Conservation (phyloP, 2,888 invertebrate genomes). For the Tridacna gigas region DNA sequence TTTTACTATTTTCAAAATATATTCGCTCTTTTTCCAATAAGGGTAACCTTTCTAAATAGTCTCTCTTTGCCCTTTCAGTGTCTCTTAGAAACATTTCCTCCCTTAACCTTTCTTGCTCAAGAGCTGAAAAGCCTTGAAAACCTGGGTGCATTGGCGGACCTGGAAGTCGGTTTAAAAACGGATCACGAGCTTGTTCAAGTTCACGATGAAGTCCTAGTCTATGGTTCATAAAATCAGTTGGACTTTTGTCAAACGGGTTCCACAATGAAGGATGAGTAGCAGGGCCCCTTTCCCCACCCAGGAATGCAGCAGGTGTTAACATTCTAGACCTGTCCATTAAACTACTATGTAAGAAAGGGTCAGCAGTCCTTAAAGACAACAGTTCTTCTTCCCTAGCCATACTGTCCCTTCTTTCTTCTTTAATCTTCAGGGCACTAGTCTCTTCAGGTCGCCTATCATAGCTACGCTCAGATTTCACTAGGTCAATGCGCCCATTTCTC, state of each 20-base stretch:
- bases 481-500: constrained; percentile 76
- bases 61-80: constrained; percentile 67
- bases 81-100: constrained; percentile 75
- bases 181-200: constrained; percentile 73
- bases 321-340: constrained; percentile 75
- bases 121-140: constrained; percentile 51
- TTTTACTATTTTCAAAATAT: constrained; percentile 68
- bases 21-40: constrained; percentile 69
- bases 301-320: constrained; percentile 66
- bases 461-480: constrained; percentile 70
- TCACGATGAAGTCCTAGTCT: constrained; percentile 69
- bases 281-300: constrained; percentile 69
- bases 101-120: constrained; percentile 74
- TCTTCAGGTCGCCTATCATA: constrained; percentile 73
- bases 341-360: constrained; percentile 63
- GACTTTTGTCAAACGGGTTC: constrained; percentile 76
- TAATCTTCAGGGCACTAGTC: constrained; percentile 70
- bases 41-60: constrained; percentile 75
- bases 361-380: constrained; percentile 50
- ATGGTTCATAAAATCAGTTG: constrained; percentile 67
- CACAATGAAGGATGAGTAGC: constrained; percentile 72
- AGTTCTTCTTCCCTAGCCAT: constrained; percentile 66
- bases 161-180: constrained; percentile 69
- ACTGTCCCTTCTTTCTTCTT: constrained; percentile 75
- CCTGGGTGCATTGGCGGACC: constrained; percentile 51